phyloP scores from a whole-genome alignment of 2,113 vertebrate genomes.

The Pterocles gutturalis region DNA sequence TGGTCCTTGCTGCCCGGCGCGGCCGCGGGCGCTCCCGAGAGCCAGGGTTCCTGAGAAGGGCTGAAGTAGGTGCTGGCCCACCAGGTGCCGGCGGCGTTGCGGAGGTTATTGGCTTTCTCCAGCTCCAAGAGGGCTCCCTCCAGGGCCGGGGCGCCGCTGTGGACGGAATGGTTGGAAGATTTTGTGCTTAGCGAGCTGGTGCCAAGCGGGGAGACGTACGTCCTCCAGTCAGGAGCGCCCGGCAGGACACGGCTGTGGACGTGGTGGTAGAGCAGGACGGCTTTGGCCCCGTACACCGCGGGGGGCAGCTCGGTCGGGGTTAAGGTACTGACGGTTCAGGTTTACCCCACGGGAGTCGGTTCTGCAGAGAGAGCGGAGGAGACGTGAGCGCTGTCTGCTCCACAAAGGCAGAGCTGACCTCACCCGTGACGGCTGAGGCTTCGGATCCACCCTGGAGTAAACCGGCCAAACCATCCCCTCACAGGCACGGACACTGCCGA shows the following conservation, averaged over 20 bases:
- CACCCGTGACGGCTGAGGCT: fast-evolving
- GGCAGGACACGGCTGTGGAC: constrained; percentile 80
- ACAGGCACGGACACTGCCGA: fast-evolving
- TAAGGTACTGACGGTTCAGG: constrained; percentile 93
- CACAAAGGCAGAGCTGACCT: background rate
- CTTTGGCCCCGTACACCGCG: constrained; percentile 91
- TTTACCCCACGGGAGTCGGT: constrained; percentile 96
- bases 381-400: fast-evolving
- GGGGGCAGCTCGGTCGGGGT: constrained; percentile 91
- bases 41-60: background rate
- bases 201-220: constrained; percentile 37
- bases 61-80: background rate
- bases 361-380: constrained; percentile 61
- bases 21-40: background rate
- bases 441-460: background rate
- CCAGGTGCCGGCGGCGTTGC: constrained; percentile 57
- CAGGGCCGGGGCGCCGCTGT: background rate
- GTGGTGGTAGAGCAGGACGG: constrained; percentile 93
- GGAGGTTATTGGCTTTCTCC: constrained; percentile 84
- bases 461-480: background rate
- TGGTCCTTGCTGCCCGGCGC: background rate
- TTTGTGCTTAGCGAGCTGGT: constrained; percentile 56
- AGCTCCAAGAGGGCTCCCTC: constrained; percentile 71
- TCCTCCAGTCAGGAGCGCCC: constrained; percentile 44
- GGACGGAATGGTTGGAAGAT: constrained; percentile 46